Conservation (phyloP, 2,888 invertebrate genomes). For the Caenorhabditis drosophilae region DNA sequence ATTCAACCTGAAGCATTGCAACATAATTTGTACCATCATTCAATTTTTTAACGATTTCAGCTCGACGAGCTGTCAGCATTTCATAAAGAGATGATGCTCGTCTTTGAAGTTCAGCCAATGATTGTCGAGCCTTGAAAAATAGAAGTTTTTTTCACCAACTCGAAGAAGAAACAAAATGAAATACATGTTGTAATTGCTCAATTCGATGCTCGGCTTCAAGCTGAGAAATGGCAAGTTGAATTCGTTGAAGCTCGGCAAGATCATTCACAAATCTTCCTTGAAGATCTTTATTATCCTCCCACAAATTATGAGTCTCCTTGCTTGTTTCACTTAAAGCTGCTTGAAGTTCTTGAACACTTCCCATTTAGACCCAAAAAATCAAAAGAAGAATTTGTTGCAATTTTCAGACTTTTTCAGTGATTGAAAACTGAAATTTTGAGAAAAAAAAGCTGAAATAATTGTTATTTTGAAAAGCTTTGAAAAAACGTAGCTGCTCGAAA, state of each 20-base stretch:
- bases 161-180: no score
- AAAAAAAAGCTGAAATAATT: not conserved
- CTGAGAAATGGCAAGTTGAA: slow-evolving; percentile 59
- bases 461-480: not conserved
- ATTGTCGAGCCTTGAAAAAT: slow-evolving; percentile 23
- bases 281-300: slow-evolving; percentile 67
- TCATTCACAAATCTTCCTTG: slow-evolving; percentile 67
- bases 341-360: slow-evolving; percentile 38
- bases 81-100: slow-evolving; percentile 62
- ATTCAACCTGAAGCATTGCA: slow-evolving; percentile 48
- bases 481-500: no score
- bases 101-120: slow-evolving; percentile 59
- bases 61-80: slow-evolving; percentile 29
- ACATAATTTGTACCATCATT: slow-evolving; percentile 62
- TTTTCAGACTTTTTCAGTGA: no score
- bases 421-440: no score
- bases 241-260: slow-evolving; percentile 64
- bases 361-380: not conserved
- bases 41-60: slow-evolving; percentile 53
- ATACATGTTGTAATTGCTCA: slow-evolving; percentile 54
- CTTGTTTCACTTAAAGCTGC: slow-evolving; percentile 41
- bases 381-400: not conserved
- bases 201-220: slow-evolving; percentile 54
- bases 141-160: no score
- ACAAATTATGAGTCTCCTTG: slow-evolving; percentile 61